Percentiles rank a stretch among this genome's conserved stretches.
Conservation (phyloP, 2,888 invertebrate genomes). For the Meganola albula region DNA sequence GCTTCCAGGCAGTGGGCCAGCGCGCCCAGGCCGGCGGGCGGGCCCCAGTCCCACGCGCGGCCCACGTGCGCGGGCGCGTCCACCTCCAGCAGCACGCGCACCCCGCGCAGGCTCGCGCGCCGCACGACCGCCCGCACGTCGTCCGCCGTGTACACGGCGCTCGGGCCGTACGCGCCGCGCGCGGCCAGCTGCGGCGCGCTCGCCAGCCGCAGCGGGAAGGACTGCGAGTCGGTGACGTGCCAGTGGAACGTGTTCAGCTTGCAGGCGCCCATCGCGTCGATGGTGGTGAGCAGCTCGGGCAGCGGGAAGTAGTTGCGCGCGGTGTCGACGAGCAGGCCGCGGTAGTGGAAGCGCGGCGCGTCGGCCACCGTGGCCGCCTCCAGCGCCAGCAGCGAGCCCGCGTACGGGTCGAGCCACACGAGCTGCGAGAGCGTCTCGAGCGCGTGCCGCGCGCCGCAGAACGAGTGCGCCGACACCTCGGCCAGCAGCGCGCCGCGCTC, state of each 20-base stretch:
- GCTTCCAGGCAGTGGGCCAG: slow-evolving; percentile 89
- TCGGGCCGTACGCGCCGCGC: slow-evolving; percentile 91
- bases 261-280: slow-evolving; percentile 92
- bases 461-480: slow-evolving; percentile 81
- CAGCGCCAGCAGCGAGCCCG: slow-evolving; percentile 79
- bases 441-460: slow-evolving; percentile 87
- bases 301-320: slow-evolving; percentile 92
- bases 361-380: slow-evolving; percentile 84
- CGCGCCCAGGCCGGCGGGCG: slow-evolving; percentile 84
- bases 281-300: slow-evolving; percentile 81
- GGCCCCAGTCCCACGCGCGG: slow-evolving; percentile 91
- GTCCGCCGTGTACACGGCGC: slow-evolving; percentile 83
- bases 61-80: slow-evolving; percentile 95
- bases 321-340: slow-evolving; percentile 94
- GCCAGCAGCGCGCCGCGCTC: slow-evolving; percentile 73
- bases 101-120: slow-evolving; percentile 88
- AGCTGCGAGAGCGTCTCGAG: slow-evolving; percentile 88
- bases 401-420: slow-evolving; percentile 86
- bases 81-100: slow-evolving; percentile 91
- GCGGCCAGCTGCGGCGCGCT: slow-evolving; percentile 86
- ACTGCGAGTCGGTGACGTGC: slow-evolving; percentile 94
- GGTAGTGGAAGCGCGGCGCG: slow-evolving; percentile 85
- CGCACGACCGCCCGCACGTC: slow-evolving; percentile 85
- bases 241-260: slow-evolving; percentile 97
- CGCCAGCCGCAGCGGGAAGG: slow-evolving; percentile 90